Evolutionary conservation across 2,797 vertebrate genomes (phyloP).

Genomic region (Botia almorhae): DNA sequence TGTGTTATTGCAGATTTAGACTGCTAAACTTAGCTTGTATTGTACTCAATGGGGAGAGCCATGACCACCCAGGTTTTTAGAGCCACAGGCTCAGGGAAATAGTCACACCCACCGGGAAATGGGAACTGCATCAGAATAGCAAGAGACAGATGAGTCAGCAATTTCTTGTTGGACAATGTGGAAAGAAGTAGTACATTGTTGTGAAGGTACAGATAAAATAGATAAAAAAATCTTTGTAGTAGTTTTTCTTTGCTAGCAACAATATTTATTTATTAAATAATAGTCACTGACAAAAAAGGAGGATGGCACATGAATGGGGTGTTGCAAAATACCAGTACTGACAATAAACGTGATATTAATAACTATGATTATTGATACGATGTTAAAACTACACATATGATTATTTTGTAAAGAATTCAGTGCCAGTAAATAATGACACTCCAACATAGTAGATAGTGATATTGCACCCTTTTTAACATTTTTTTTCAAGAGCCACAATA

Average conservation of each 20-base stretch:
- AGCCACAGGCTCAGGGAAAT: constrained; percentile 64
- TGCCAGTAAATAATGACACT: too few relatives aligned
- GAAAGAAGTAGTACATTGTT: constrained; percentile 46
- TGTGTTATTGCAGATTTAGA: constrained; percentile 79
- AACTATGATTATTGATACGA: too few relatives aligned
- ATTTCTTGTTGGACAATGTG: constrained; percentile 73
- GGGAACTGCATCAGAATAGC: constrained; percentile 15
- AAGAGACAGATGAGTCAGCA: constrained; percentile 74
- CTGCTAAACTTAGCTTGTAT: constrained; percentile 76
- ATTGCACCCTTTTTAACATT: too few relatives aligned
- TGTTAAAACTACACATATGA: too few relatives aligned
- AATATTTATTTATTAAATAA: background rate
- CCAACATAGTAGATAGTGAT: too few relatives aligned
- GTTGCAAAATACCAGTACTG: too few relatives aligned
- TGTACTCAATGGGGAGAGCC: constrained; percentile 74
- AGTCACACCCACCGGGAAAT: constrained; percentile 67
- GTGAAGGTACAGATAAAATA: constrained; percentile 5
- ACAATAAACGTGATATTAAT: too few relatives aligned
- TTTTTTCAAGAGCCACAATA: too few relatives aligned
- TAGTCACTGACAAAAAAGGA: background rate
- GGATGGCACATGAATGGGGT: background rate
- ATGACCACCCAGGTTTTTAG: constrained; percentile 79
- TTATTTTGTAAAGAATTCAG: too few relatives aligned
- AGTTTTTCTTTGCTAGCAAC: background rate
- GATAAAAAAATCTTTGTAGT: too few relatives aligned